A percentile compares a stretch with the other conserved stretches of the same genome.
These are phyloP conservation scores for Drosophila sordidapex DNA, from an alignment of 2,888 invertebrate genomes.

Conservation along the genomic window DNA sequence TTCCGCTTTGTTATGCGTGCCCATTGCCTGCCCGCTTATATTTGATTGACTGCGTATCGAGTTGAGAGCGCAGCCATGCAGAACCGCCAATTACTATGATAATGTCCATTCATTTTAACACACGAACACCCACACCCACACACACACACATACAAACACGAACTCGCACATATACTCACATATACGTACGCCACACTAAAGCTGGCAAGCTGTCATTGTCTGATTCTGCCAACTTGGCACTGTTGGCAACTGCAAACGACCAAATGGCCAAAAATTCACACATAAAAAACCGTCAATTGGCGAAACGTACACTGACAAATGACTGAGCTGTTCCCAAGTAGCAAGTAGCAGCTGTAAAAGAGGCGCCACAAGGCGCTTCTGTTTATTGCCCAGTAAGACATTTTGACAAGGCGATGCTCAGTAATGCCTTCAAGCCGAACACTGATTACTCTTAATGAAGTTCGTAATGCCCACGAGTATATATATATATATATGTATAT, in stretches of 20 bases:
- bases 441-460: neutral
- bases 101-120: conserved; percentile 49
- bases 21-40: conserved; percentile 61
- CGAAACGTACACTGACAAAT: conserved; percentile 74
- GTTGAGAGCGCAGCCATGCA: conserved; percentile 50
- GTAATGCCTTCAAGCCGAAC: neutral
- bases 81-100: conserved; percentile 64
- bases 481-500: too few species aligned
- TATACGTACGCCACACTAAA: neutral
- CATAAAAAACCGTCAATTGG: conserved; percentile 60
- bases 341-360: conserved; percentile 12
- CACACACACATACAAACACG: neutral
- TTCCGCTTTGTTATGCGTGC: conserved; percentile 68
- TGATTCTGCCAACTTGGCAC: conserved; percentile 60
- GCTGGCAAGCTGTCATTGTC: conserved; percentile 49
- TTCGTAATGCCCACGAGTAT: neutral
- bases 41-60: conserved; percentile 75
- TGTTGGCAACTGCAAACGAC: conserved; percentile 3
- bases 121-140: conserved; percentile 6
- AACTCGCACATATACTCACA: neutral
- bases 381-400: conserved; percentile 39
- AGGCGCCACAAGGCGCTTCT: conserved; percentile 5
- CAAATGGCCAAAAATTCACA: conserved; percentile 29
- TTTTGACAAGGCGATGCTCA: conserved; percentile 7
- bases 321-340: conserved; percentile 42